Percentiles rank a stretch among this genome's conserved stretches.
Evolutionary conservation across 92 coral and sea anemone genomes (phyloP).

Genomic region (Parazoanthus darwini): DNA sequence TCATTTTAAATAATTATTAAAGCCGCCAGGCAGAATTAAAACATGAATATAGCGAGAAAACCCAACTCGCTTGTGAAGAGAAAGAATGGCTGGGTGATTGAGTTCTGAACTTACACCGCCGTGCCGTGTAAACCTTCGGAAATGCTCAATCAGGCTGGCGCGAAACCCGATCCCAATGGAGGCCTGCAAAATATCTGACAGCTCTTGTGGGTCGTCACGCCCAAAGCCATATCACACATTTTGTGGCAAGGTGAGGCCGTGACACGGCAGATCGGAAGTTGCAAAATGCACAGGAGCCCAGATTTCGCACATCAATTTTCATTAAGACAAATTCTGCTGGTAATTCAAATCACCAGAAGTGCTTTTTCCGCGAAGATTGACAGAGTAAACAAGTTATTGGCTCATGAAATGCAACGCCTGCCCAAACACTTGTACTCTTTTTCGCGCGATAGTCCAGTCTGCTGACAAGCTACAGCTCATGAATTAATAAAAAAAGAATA

Average conservation of each 20-base stretch:
- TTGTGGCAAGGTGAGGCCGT: slow-evolving; percentile 30
- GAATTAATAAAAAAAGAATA: too few species aligned
- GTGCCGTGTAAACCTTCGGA: slow-evolving; percentile 32
- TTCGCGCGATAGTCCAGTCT: not conserved
- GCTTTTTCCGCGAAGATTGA: slow-evolving; percentile 18
- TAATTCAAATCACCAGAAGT: slow-evolving; percentile 22
- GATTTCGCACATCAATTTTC: slow-evolving; percentile 20
- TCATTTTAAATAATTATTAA: slow-evolving; percentile 63
- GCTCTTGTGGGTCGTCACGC: slow-evolving; percentile 32
- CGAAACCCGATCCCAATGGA: slow-evolving; percentile 31
- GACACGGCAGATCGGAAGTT: slow-evolving; percentile 27
- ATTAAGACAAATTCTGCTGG: not conserved
- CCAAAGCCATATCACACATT: slow-evolving; percentile 40
- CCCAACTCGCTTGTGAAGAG: slow-evolving; percentile 26
- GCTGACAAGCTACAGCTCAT: slow-evolving; percentile 2
- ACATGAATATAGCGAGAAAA: slow-evolving; percentile 29
- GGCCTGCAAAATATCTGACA: slow-evolving; percentile 45
- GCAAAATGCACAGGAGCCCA: slow-evolving; percentile 16
- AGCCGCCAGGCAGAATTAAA: slow-evolving; percentile 22
- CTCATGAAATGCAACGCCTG: not conserved
- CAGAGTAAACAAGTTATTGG: slow-evolving; percentile 13
- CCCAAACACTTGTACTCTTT: not conserved
- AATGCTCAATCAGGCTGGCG: slow-evolving; percentile 26
- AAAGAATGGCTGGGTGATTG: slow-evolving; percentile 18
- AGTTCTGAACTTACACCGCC: slow-evolving; percentile 20